These are phyloP conservation scores for Lanius collurio DNA, from an alignment of 2,113 vertebrate species.

Conservation along the genomic window DNA sequence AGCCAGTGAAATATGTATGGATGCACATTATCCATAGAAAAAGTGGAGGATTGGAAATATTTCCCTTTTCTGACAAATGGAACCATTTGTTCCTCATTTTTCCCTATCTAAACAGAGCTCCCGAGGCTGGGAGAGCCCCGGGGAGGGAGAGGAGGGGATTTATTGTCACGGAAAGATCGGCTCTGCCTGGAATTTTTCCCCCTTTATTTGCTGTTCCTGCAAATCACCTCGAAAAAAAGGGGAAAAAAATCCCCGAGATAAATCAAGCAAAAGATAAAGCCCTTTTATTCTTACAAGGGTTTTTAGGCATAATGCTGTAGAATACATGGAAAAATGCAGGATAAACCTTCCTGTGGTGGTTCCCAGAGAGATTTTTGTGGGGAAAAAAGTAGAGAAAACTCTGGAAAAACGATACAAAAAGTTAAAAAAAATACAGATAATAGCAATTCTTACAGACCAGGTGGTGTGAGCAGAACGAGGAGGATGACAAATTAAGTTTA, in stretches of 20 bases:
- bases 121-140: neutral
- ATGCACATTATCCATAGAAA: neutral
- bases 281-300: neutral
- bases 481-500: neutral
- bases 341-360: neutral
- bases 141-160: neutral
- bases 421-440: neutral
- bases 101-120: neutral
- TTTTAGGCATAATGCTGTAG: neutral
- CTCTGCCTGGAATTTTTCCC: neutral
- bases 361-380: accelerated
- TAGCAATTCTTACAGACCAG: neutral
- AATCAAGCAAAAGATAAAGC: neutral
- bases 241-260: neutral
- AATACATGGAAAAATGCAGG: neutral
- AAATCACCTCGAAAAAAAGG: neutral
- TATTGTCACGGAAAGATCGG: neutral
- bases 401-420: neutral
- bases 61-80: neutral
- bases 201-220: neutral
- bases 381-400: neutral
- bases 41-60: neutral
- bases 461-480: neutral
- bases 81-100: constrained; percentile 15
- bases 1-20: neutral